These are phyloP conservation scores for Heliconius aoede DNA, from an alignment of 2,888 invertebrate species.

Conservation along the genomic window DNA sequence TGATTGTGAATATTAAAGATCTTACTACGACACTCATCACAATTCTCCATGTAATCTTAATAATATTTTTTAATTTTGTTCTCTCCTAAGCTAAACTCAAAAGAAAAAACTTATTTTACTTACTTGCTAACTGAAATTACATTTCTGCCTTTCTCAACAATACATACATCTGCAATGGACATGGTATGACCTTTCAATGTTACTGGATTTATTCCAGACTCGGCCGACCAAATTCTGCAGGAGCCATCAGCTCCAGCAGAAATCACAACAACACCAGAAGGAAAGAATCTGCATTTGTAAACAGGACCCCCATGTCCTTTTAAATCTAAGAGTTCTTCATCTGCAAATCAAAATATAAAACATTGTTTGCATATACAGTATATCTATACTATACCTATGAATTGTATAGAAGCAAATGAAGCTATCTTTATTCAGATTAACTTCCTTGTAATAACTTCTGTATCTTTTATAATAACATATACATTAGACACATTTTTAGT, in stretches of 20 bases:
- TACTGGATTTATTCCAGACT: conserved; percentile 86
- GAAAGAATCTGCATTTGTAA: conserved; percentile 87
- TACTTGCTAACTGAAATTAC: conserved; percentile 87
- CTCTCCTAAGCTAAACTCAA: neutral
- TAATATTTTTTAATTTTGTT: neutral
- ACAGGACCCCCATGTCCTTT: conserved; percentile 87
- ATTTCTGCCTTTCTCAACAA: conserved; percentile 88
- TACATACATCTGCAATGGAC: conserved; percentile 85
- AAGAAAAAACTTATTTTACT: conserved; percentile 8
- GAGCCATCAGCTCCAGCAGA: conserved; percentile 88
- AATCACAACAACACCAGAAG: conserved; percentile 87
- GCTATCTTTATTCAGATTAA: neutral
- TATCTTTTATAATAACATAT: no score
- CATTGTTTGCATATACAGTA: neutral
- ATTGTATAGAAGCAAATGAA: no score
- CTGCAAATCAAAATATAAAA: conserved; percentile 54
- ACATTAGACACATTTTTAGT: no score
- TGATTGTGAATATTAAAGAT: no score
- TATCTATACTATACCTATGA: neutral
- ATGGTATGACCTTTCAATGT: conserved; percentile 86
- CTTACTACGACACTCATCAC: neutral
- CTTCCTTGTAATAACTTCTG: neutral
- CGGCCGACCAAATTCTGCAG: conserved; percentile 88
- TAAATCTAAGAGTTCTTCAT: conserved; percentile 75
- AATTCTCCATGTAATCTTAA: neutral